Percentiles rank a stretch among this genome's conserved stretches.
These are phyloP conservation scores for Cerceris rybyensis DNA, from an alignment of 2,888 invertebrate genomes.

Conservation along the genomic window DNA sequence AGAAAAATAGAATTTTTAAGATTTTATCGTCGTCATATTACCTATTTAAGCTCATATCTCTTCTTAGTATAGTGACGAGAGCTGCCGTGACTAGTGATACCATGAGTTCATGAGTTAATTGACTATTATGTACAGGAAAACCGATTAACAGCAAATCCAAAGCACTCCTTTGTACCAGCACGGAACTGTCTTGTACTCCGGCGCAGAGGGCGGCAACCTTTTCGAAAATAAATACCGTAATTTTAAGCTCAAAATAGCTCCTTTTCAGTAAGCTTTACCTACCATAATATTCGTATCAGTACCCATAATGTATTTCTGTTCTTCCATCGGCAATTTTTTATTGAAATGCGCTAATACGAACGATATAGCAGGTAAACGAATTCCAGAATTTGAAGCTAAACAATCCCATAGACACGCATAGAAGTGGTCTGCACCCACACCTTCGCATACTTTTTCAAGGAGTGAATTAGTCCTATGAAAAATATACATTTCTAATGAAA, in stretches of 20 bases:
- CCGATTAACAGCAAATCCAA: conserved; percentile 91
- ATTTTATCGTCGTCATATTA: conserved; percentile 66
- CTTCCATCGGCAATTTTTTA: conserved; percentile 89
- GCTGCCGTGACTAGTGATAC: conserved; percentile 89
- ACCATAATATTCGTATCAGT: conserved; percentile 93
- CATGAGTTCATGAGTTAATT: conserved; percentile 87
- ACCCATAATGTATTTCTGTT: conserved; percentile 92
- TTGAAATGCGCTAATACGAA: conserved; percentile 92
- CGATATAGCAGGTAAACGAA: conserved; percentile 91
- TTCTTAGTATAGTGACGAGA: conserved; percentile 88
- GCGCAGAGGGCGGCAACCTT: conserved; percentile 90
- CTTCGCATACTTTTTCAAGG: conserved; percentile 88
- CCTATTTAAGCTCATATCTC: conserved; percentile 95
- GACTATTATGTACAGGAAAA: conserved; percentile 92
- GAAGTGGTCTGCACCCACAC: conserved; percentile 90
- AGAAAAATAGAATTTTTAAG: conserved; percentile 31
- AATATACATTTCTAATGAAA: conserved; percentile 29
- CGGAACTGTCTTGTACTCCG: conserved; percentile 90
- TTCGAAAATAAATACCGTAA: conserved; percentile 37
- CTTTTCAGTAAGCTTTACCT: conserved; percentile 35
- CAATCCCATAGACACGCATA: conserved; percentile 95
- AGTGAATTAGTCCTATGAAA: conserved; percentile 84
- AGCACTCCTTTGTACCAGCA: conserved; percentile 92
- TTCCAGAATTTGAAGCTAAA: conserved; percentile 90
- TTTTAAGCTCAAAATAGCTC: conserved; percentile 5